Evolutionary conservation across 2,888 invertebrate genomes (phyloP).

Genomic region (Cerastoderma edule): DNA sequence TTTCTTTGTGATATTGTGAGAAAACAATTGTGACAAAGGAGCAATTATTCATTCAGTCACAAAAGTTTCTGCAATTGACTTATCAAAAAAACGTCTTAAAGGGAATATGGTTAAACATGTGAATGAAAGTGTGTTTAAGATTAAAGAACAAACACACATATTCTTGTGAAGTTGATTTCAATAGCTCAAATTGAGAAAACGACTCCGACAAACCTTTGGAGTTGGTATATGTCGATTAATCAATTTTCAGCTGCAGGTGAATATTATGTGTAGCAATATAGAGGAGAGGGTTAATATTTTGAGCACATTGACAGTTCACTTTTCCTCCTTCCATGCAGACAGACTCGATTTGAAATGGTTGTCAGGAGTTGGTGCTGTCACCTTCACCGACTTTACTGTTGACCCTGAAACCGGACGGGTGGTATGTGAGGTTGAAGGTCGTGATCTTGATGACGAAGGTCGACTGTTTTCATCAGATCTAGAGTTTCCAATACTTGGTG

Average conservation of each 20-base stretch:
- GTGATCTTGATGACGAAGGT: slow-evolving; percentile 58
- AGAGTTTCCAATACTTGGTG: slow-evolving; percentile 62
- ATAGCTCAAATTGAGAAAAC: background rate
- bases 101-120: too few relatives aligned
- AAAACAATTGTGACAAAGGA: too few relatives aligned
- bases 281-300: background rate
- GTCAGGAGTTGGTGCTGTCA: slow-evolving; percentile 61
- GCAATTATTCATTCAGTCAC: too few relatives aligned
- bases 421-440: slow-evolving; percentile 53
- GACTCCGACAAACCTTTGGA: background rate
- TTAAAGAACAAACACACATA: background rate
- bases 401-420: slow-evolving; percentile 59
- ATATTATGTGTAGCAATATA: background rate
- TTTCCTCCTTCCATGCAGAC: slow-evolving; percentile 66
- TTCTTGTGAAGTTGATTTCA: background rate
- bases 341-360: slow-evolving; percentile 62
- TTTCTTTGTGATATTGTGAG: too few relatives aligned
- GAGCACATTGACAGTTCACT: slow-evolving; percentile 14
- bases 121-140: too few relatives aligned
- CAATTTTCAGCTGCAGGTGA: background rate
- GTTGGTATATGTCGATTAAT: background rate
- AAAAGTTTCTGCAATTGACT: too few relatives aligned
- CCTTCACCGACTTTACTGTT: slow-evolving; percentile 56
- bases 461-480: slow-evolving; percentile 61
- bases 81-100: too few relatives aligned